phyloP scores from a whole-genome alignment of 2,797 vertebrate species.

The Malacoraja senta region DNA sequence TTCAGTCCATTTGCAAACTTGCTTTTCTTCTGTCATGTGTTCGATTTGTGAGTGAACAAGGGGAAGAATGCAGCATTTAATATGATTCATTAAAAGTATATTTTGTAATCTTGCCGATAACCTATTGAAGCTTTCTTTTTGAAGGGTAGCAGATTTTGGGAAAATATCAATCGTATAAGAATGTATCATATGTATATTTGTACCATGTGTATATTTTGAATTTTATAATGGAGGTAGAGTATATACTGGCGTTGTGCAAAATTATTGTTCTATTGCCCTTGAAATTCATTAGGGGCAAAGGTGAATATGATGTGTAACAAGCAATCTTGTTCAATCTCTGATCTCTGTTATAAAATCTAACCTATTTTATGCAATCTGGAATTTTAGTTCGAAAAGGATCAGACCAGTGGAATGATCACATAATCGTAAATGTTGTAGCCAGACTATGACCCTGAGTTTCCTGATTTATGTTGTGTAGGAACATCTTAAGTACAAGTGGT shows the following conservation, averaged over 20 bases:
- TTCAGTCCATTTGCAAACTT: slow-evolving; percentile 47
- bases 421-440: not conserved
- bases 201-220: not conserved
- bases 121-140: slow-evolving; percentile 42
- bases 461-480: not conserved
- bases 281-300: slow-evolving; percentile 16
- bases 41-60: slow-evolving; percentile 62
- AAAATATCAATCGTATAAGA: not conserved
- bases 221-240: not conserved
- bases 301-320: not conserved
- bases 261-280: not conserved
- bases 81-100: slow-evolving; percentile 56
- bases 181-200: not conserved
- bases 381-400: not conserved
- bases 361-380: not conserved
- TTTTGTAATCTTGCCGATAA: slow-evolving; percentile 45
- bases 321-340: not conserved
- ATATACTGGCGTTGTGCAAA: not conserved
- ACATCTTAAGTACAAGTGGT: not conserved
- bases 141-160: not conserved
- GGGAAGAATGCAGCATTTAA: slow-evolving; percentile 56
- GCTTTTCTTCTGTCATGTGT: slow-evolving; percentile 61
- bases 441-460: not conserved
- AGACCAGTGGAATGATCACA: not conserved
- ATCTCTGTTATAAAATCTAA: not conserved